Evolutionary conservation across 2,797 vertebrate genomes (phyloP).

Genomic region (Melanotaenia parkinsoni): DNA sequence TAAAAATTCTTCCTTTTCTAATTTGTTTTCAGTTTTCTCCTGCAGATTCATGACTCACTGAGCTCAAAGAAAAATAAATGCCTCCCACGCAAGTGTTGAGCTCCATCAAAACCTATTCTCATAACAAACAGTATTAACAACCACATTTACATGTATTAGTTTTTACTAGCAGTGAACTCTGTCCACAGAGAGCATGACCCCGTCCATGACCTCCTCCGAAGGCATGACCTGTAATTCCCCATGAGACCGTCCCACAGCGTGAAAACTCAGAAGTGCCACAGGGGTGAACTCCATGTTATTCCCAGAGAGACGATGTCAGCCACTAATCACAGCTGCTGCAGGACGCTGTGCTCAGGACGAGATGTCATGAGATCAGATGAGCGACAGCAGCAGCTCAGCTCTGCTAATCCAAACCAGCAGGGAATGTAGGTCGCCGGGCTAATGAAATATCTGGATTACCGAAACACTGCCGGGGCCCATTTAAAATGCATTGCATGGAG

Average conservation of each 20-base stretch:
- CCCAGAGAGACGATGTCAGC: conserved; percentile 17
- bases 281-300: conserved; percentile 27
- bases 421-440: conserved; percentile 57
- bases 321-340: conserved; percentile 32
- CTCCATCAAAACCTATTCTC: no score
- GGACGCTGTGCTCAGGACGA: conserved; percentile 17
- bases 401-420: conserved; percentile 50
- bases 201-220: conserved; percentile 10
- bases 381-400: conserved; percentile 43
- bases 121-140: no score
- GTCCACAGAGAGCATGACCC: conserved; percentile 7
- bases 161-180: no score
- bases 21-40: no score
- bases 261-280: conserved; percentile 12
- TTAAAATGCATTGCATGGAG: conserved; percentile 27
- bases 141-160: no score
- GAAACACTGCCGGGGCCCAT: conserved; percentile 37
- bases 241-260: background rate
- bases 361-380: conserved; percentile 46
- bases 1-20: no score
- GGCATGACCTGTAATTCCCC: conserved; percentile 18
- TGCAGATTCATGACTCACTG: no score
- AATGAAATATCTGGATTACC: conserved; percentile 62
- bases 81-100: background rate
- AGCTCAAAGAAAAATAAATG: background rate